phyloP scores from a whole-genome alignment of 2,113 vertebrate genomes.

The Albula goreensis region DNA sequence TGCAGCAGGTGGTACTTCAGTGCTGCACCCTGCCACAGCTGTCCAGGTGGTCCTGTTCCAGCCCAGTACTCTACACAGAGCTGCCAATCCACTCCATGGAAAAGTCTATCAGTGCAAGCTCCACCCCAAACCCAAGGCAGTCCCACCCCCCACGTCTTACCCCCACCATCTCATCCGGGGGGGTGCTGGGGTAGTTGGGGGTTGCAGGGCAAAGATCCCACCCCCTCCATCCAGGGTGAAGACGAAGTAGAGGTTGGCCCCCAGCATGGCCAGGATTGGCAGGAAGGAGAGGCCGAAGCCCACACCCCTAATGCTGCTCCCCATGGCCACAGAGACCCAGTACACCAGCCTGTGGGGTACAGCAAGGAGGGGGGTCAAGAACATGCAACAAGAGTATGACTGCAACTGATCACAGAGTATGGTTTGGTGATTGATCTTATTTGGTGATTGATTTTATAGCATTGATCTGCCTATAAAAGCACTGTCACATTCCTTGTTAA shows the following conservation, averaged over 20 bases:
- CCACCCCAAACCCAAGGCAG: neutral
- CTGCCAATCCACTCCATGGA: neutral
- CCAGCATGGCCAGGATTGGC: slow-evolving; percentile 79
- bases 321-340: slow-evolving; percentile 80
- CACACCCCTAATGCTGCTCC: slow-evolving; percentile 75
- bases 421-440: too few relatives aligned
- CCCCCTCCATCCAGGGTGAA: slow-evolving; percentile 66
- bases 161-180: slow-evolving; percentile 73
- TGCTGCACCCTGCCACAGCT: neutral
- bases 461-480: neutral
- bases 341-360: slow-evolving; percentile 76
- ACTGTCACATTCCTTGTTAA: too few relatives aligned
- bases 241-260: slow-evolving; percentile 83
- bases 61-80: neutral
- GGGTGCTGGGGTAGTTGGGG: slow-evolving; percentile 33
- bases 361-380: neutral
- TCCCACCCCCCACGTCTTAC: slow-evolving; percentile 45
- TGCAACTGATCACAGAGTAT: neutral
- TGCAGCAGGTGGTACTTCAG: neutral
- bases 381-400: neutral
- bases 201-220: slow-evolving; percentile 65
- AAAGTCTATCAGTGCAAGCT: neutral
- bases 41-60: neutral
- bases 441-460: too few relatives aligned
- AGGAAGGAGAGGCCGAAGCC: slow-evolving; percentile 87